A percentile compares a stretch with the other conserved stretches of the same genome.
phyloP scores from a whole-genome alignment of 1,140 invertebrate genomes.

The Tribolium castaneum region DNA sequence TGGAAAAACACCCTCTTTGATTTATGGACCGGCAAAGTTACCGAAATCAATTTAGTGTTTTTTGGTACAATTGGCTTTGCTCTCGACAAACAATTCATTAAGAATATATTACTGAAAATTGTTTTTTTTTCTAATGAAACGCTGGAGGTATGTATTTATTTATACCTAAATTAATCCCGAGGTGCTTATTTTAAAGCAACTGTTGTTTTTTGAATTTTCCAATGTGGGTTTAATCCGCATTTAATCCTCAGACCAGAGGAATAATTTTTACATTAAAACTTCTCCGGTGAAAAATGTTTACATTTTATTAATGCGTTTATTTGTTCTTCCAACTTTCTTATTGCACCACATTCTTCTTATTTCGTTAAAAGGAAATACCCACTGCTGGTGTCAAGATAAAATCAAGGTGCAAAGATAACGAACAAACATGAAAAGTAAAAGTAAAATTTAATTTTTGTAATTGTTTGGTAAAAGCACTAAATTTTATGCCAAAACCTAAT shows the following conservation, averaged over 20 bases:
- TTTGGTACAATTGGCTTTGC: background rate
- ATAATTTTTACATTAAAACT: constrained; percentile 18
- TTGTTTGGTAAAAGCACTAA: no score
- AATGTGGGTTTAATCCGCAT: constrained; percentile 3
- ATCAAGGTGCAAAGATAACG: background rate
- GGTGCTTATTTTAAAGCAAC: background rate
- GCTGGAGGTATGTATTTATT: background rate
- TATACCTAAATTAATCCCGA: background rate
- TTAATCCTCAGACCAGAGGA: background rate
- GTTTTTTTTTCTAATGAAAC: background rate
- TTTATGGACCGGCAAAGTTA: background rate
- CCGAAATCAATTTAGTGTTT: background rate
- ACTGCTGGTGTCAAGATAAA: background rate
- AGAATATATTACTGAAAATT: background rate
- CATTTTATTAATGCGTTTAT: constrained; percentile 11
- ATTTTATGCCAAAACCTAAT: no score
- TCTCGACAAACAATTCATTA: background rate
- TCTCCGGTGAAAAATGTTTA: background rate
- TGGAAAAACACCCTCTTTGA: background rate
- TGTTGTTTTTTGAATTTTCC: constrained; percentile 2
- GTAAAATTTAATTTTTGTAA: no score
- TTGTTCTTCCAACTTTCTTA: background rate
- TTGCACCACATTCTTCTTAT: background rate
- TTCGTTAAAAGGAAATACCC: background rate
- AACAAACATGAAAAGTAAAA: no score